These are phyloP conservation scores for Synchiropus splendidus DNA, from an alignment of 2,113 vertebrate genomes.

Conservation along the genomic window DNA sequence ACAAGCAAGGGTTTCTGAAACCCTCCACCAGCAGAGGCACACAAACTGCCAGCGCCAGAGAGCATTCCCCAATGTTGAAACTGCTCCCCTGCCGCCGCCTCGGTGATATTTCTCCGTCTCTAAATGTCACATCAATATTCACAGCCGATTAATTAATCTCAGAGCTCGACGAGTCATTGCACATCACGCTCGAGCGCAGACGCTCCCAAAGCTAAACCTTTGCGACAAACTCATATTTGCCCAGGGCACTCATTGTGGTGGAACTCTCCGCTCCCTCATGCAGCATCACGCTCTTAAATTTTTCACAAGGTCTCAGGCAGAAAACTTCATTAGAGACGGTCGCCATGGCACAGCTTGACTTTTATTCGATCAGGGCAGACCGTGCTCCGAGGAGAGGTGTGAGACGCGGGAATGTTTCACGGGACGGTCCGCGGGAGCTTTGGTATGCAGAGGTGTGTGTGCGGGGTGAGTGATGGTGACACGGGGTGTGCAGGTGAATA, in stretches of 20 bases:
- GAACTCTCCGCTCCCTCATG: constrained; percentile 12
- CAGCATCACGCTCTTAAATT: constrained; percentile 10
- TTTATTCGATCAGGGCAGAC: constrained; percentile 20
- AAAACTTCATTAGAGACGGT: constrained; percentile 18
- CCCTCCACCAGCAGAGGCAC: too few species aligned
- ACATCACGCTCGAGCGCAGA: constrained; percentile 43
- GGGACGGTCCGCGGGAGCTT: constrained; percentile 4
- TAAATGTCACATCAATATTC: constrained; percentile 66
- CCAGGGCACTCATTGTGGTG: constrained; percentile 1
- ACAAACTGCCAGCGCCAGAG: too few species aligned
- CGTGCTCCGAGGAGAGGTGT: constrained; percentile 16
- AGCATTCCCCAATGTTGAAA: not conserved
- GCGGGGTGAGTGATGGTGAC: constrained; percentile 20
- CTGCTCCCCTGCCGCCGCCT: constrained; percentile 33
- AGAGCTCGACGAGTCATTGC: constrained; percentile 32
- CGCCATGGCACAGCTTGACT: constrained; percentile 11
- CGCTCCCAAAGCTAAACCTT: constrained; percentile 18
- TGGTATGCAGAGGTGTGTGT: constrained; percentile 9
- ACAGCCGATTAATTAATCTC: constrained; percentile 50
- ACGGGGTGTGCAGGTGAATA: constrained; percentile 11
- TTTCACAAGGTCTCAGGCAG: constrained; percentile 6
- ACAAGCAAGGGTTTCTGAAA: too few species aligned
- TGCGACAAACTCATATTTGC: constrained; percentile 23
- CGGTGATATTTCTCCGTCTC: constrained; percentile 44
- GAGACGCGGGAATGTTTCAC: constrained; percentile 14